A percentile compares a stretch with the other conserved stretches of the same genome.
Evolutionary conservation across 2,888 invertebrate genomes (phyloP).

Genomic region (Venusia cambrica): DNA sequence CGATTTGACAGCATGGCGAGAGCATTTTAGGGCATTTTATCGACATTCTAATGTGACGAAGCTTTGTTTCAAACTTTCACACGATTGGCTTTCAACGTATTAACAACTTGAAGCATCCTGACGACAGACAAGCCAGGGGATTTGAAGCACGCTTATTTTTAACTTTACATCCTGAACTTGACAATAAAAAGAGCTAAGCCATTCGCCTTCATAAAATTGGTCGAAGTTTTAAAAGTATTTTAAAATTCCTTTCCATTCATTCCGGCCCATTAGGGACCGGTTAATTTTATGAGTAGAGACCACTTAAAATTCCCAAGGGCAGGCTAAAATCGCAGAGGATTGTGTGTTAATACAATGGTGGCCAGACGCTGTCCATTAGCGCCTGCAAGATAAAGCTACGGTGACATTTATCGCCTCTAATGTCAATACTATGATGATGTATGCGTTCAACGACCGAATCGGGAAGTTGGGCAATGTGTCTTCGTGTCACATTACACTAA

Average conservation of each 20-base stretch:
- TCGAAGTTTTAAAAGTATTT: constrained; percentile 45
- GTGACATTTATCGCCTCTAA: constrained; percentile 47
- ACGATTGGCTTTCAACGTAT: constrained; percentile 58
- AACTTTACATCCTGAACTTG: constrained; percentile 33
- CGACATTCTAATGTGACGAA: constrained; percentile 50
- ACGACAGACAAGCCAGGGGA: constrained; percentile 29
- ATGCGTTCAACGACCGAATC: constrained; percentile 31
- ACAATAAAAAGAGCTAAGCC: constrained; percentile 34
- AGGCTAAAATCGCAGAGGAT: constrained; percentile 64
- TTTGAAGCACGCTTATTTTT: constrained; percentile 28
- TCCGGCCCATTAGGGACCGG: constrained; percentile 54
- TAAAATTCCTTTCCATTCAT: constrained; percentile 55
- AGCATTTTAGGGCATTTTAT: constrained; percentile 38
- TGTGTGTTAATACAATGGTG: constrained; percentile 53
- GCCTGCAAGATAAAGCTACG: constrained; percentile 52
- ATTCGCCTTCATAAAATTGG: constrained; percentile 40
- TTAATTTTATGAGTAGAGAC: constrained; percentile 57
- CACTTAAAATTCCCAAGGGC: constrained; percentile 57
- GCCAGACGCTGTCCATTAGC: constrained; percentile 58
- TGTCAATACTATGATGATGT: constrained; percentile 46
- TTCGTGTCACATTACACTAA: constrained; percentile 11
- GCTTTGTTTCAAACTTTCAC: constrained; percentile 55
- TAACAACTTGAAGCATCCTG: constrained; percentile 37
- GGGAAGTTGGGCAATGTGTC: constrained; percentile 20
- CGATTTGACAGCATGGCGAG: constrained; percentile 64